These are phyloP conservation scores for Bibio marci DNA, from an alignment of 2,888 invertebrate species.

Conservation along the genomic window DNA sequence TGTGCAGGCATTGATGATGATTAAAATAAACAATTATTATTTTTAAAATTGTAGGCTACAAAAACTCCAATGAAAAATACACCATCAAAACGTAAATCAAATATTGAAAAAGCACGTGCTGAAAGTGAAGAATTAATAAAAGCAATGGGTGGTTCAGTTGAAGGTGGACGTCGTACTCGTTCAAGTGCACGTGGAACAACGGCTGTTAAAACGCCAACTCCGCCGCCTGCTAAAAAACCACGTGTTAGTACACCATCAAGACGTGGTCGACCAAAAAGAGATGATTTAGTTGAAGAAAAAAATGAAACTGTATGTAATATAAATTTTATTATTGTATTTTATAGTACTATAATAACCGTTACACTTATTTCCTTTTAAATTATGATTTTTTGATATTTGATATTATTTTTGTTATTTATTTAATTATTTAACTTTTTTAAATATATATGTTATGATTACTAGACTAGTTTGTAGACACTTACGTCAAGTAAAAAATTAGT, in stretches of 20 bases:
- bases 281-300: neutral
- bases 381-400: constrained; percentile 1
- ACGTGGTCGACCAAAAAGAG: constrained; percentile 22
- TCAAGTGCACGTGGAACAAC: constrained; percentile 26
- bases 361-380: neutral
- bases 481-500: no score
- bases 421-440: no score
- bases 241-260: constrained; percentile 17
- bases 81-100: constrained; percentile 24
- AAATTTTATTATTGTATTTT: no score
- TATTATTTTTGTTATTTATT: neutral
- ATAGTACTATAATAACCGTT: no score
- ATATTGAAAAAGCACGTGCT: constrained; percentile 25
- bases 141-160: constrained; percentile 25
- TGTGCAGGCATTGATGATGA: no score
- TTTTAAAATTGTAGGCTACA: no score
- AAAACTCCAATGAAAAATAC: constrained; percentile 10
- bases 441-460: no score
- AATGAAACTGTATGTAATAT: no score
- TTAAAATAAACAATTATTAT: no score
- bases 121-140: constrained; percentile 28
- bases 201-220: constrained; percentile 13
- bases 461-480: no score
- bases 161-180: constrained; percentile 25
- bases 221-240: constrained; percentile 22